Evolutionary conservation across 2,888 invertebrate genomes (phyloP).

Genomic region (Ctena decussata): DNA sequence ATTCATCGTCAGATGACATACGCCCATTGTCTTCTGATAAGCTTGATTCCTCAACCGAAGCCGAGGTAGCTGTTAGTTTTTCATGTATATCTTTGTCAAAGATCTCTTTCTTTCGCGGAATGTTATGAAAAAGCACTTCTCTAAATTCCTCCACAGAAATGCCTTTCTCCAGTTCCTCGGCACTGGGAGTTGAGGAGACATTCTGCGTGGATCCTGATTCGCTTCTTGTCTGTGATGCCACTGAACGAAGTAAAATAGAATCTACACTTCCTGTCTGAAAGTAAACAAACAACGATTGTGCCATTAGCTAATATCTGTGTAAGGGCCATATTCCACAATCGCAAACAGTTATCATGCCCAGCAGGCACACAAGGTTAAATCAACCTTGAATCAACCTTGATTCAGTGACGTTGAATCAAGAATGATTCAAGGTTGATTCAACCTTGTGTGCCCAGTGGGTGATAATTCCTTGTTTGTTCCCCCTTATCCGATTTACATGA

Average conservation of each 20-base stretch:
- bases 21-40: conserved; percentile 36
- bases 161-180: neutral
- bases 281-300: neutral
- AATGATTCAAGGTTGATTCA: no score
- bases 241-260: conserved; percentile 37
- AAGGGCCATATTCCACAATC: no score
- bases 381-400: no score
- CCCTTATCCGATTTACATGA: no score
- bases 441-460: no score
- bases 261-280: conserved; percentile 47
- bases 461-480: no score
- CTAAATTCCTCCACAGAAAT: conserved; percentile 28
- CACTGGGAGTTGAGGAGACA: neutral
- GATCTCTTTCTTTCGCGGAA: conserved; percentile 5
- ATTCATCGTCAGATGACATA: conserved; percentile 44
- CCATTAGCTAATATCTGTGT: no score
- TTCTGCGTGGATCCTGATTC: neutral
- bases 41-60: neutral
- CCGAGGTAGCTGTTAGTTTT: neutral
- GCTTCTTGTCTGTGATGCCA: conserved; percentile 42
- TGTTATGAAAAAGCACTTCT: conserved; percentile 32
- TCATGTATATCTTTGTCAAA: neutral
- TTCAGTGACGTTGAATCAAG: no score
- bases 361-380: no score
- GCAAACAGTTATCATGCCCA: no score